Percentiles rank a stretch among this genome's conserved stretches.
These are phyloP conservation scores for Melanargia galathea DNA, from an alignment of 2,888 invertebrate genomes.

Conservation along the genomic window DNA sequence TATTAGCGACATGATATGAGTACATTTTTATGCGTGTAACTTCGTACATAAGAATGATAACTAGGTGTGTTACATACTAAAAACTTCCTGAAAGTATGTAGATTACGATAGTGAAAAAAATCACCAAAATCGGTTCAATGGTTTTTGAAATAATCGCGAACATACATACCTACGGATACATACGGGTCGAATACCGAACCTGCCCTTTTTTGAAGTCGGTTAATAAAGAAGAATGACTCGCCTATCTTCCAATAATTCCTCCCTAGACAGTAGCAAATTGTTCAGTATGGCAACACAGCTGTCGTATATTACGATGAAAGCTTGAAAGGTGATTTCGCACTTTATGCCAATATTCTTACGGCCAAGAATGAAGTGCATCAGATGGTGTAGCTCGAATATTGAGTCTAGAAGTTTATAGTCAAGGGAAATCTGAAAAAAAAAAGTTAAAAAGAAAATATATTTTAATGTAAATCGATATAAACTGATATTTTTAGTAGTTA, in stretches of 20 bases:
- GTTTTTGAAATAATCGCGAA: too few relatives aligned
- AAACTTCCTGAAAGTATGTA: too few relatives aligned
- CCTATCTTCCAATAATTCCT: slow-evolving; percentile 77
- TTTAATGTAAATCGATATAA: neutral
- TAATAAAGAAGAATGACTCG: slow-evolving; percentile 35
- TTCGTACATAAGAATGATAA: too few relatives aligned
- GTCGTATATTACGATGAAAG: slow-evolving; percentile 61
- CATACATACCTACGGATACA: too few relatives aligned
- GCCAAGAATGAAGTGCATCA: slow-evolving; percentile 57
- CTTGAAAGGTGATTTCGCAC: slow-evolving; percentile 58
- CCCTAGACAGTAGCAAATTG: slow-evolving; percentile 62
- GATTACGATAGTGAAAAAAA: too few relatives aligned
- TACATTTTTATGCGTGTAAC: too few relatives aligned
- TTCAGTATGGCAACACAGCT: slow-evolving; percentile 62
- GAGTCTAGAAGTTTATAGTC: slow-evolving; percentile 71
- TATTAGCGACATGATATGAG: too few relatives aligned
- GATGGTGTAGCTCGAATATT: slow-evolving; percentile 66
- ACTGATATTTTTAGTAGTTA: neutral
- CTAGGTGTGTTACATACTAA: too few relatives aligned
- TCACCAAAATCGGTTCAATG: too few relatives aligned
- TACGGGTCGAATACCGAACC: too few relatives aligned
- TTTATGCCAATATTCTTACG: slow-evolving; percentile 44
- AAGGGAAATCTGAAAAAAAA: slow-evolving; percentile 62
- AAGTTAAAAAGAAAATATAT: neutral
- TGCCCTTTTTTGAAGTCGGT: too few relatives aligned